Evolutionary conservation across 2,888 invertebrate genomes (phyloP), one percentile per base, ranked within the genome.

Genomic region (Drosophila suboccidentalis): DNA sequence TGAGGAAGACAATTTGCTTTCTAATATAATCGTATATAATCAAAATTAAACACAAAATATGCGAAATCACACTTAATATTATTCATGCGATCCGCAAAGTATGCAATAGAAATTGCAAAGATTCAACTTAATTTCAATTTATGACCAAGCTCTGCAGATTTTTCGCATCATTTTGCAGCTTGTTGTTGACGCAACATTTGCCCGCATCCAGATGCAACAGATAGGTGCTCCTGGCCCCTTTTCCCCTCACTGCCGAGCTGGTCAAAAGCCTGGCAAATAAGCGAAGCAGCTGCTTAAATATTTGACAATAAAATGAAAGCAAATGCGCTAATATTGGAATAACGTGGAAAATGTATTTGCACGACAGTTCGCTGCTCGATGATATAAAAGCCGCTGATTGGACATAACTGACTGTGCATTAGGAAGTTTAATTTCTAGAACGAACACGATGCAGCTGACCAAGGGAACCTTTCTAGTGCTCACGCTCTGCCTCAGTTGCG

Each of bases 201-300:
- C 58, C 58, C 38, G 58, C 55, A 62, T 62, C 10, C 38, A 36
- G 34, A 41, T 60, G 34, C 43, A 61, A n/a, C 43, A 17, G 19
- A 43, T 19, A 19, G 8, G 0, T 4, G 11, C 15, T 13, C 5
- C 22, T n/a, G 13, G n/a, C 9, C 46, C 19, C 6, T 4, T 13
- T 9, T 29, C 5, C 29, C 1, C 1, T 3, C 13, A 1, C 11
- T 26, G 1, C 17, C 15, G 29, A 58, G 11, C 19, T 41, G 41
- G 39, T 50, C 32, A 50, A 50, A 51, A 26, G 3, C 4, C 43
- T 2, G 15, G 57, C 32, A 39, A 47, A 39, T 41, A 54, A 13
- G 15, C 32, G 2, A n/a, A 13, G 26, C 78, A 72, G 65, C 75
- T 78, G 75, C 39, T 69, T 57, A 78, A 78, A 78, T 78, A 72